phyloP scores from a whole-genome alignment of 2,797 vertebrate species.

The Spinibarbus caldwelli region DNA sequence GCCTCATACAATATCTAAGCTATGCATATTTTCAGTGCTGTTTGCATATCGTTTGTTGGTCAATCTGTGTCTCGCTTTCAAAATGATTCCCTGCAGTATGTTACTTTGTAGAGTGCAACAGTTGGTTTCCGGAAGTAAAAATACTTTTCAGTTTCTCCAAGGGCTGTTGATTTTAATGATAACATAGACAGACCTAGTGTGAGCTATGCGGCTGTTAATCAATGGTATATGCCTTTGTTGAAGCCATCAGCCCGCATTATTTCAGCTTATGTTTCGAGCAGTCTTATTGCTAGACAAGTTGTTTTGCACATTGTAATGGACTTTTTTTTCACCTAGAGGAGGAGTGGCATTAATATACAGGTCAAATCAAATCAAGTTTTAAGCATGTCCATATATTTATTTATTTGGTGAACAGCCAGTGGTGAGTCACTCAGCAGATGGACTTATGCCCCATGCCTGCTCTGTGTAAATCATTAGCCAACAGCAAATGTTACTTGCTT shows the following conservation, averaged over 20 bases:
- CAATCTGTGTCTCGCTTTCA: not conserved
- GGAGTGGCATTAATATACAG: not conserved
- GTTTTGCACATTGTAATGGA: not conserved
- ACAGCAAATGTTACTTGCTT: conserved; percentile 15
- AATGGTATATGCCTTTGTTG: not conserved
- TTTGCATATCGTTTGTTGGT: not conserved
- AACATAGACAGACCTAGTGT: not conserved
- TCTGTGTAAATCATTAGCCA: conserved; percentile 43
- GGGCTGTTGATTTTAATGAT: not conserved
- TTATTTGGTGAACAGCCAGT: not conserved
- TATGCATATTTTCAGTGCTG: not conserved
- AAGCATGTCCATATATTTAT: not conserved
- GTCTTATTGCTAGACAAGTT: not conserved
- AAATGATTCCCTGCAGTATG: not conserved
- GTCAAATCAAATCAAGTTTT: not conserved
- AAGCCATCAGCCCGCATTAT: not conserved
- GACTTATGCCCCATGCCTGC: not conserved
- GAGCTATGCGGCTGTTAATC: not conserved
- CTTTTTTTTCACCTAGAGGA: not conserved
- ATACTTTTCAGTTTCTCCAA: not conserved
- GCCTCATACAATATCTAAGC: not conserved
- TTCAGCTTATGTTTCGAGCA: not conserved
- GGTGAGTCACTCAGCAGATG: conserved; percentile 4
- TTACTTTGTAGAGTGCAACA: not conserved
- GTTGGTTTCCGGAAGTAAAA: not conserved